Evolutionary conservation across 2,888 invertebrate species (phyloP), one percentile per base, ranked within the genome.

Genomic region (Dicranocentrus wangi): DNA sequence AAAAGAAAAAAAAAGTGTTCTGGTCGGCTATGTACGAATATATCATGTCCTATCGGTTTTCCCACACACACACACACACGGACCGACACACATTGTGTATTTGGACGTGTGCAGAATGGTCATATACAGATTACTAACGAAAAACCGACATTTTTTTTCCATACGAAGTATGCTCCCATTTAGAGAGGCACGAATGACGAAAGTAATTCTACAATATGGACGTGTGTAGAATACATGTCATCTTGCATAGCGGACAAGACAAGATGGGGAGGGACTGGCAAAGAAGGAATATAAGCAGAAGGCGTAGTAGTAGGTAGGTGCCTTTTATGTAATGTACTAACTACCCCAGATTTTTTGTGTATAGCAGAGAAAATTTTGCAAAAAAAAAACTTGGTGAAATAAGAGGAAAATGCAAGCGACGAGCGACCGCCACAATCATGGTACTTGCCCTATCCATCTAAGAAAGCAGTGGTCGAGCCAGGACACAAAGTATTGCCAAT

Each of bases 161-260:
- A 17, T 13, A 53, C 53, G 21, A 19, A 21, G n/a, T 60, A 28
- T 27, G 60, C 21, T 58, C 72, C 42, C 28, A 21, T 51, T 69
- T 51, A 42, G 61, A 71, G 51, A 27, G 43, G 43, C 70, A 78
- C 61, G 77, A 66, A 53, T 69, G 51, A 61, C 47, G 47, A 77
- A 60, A 66, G 72, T 61, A 72, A 68, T 77, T 77, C 72, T 72
- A 72, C 43, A 47, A 63, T 43, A 61, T 55, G 82, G 43, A 73
- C 73, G 78, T 78, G 76, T 68, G 58, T 53, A 55, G 73, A 78
- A 66, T 73, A 72, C 61, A 63, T 79, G 66, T 77, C 77, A 77
- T 69, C 77, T 47, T 69, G 71, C 71, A 60, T 72, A 55, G 42
- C 19, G 42, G 63, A 63, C 63, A 63, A 63, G 43, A 23, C 23